phyloP scores from a whole-genome alignment of 2,888 invertebrate genomes.

The Diabrotica balteata region DNA sequence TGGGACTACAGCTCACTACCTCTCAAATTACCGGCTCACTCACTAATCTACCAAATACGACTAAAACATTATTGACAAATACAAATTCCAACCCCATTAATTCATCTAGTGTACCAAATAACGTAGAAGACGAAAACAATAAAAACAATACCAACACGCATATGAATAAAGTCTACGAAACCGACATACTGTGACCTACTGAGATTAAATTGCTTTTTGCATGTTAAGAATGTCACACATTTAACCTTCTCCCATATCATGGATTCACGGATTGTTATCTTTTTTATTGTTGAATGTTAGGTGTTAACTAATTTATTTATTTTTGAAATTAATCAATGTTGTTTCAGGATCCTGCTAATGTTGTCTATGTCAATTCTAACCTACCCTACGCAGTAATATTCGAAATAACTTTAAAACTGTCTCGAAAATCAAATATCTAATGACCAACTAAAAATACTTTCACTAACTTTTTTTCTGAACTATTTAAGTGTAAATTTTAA shows the following conservation, averaged over 20 bases:
- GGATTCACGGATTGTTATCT: slow-evolving; percentile 47
- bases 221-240: slow-evolving; percentile 44
- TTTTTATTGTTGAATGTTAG: slow-evolving; percentile 49
- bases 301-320: slow-evolving; percentile 39
- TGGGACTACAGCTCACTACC: slow-evolving; percentile 73
- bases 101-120: slow-evolving; percentile 55
- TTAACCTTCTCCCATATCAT: slow-evolving; percentile 48
- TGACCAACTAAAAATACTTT: too few species aligned
- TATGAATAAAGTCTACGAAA: slow-evolving; percentile 87
- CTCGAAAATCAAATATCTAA: too few species aligned
- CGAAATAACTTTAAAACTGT: too few species aligned
- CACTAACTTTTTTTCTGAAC: too few species aligned
- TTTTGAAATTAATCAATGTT: slow-evolving; percentile 19
- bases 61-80: slow-evolving; percentile 47
- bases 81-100: slow-evolving; percentile 47
- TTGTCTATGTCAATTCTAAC: slow-evolving; percentile 16
- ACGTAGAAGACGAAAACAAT: slow-evolving; percentile 37
- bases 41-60: slow-evolving; percentile 64
- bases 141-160: slow-evolving; percentile 54
- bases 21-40: slow-evolving; percentile 68
- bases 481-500: too few species aligned
- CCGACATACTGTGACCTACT: slow-evolving; percentile 87
- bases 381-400: neutral
- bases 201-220: slow-evolving; percentile 46
- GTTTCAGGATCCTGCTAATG: slow-evolving; percentile 21